Percentiles rank a stretch among this genome's conserved stretches.
phyloP scores from a whole-genome alignment of 2,888 invertebrate genomes.

The Drosophila quasianomalipes region DNA sequence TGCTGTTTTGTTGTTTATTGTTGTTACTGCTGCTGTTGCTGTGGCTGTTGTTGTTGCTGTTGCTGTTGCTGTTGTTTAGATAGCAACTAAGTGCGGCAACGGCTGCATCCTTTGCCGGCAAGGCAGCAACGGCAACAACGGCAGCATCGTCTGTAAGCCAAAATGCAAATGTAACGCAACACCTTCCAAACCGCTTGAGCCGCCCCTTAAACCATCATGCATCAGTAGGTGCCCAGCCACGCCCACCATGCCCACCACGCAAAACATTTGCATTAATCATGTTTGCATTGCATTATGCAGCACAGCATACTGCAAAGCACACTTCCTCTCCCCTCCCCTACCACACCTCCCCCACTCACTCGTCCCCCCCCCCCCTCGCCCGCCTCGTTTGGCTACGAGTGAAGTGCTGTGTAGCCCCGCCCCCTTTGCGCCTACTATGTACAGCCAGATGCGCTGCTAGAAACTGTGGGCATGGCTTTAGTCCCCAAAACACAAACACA shows the following conservation, averaged over 20 bases:
- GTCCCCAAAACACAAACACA: conserved; percentile 32
- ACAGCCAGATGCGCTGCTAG: conserved; percentile 25
- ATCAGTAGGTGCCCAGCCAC: conserved; percentile 30
- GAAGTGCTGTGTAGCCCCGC: conserved; percentile 46
- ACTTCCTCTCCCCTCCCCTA: no score
- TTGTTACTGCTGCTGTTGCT: not conserved
- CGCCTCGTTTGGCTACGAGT: conserved; percentile 22
- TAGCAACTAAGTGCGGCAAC: conserved; percentile 72
- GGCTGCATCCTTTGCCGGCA: conserved; percentile 53
- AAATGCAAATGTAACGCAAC: conserved; percentile 77
- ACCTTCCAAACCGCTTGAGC: conserved; percentile 54
- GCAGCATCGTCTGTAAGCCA: conserved; percentile 60
- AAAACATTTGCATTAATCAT: conserved; percentile 81
- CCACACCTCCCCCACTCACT: conserved; percentile 11
- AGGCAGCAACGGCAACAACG: not conserved
- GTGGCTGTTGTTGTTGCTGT: conserved; percentile 15
- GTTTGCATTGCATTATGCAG: conserved; percentile 80
- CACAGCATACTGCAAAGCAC: conserved; percentile 55
- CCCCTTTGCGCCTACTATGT: conserved; percentile 13
- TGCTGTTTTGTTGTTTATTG: conserved; percentile 15
- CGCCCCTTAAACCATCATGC: not conserved
- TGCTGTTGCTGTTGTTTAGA: conserved; percentile 62
- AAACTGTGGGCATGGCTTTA: conserved; percentile 53
- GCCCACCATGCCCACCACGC: conserved; percentile 63
- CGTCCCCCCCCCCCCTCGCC: not conserved